Base-by-base conservation (phyloP, 1,140 invertebrate species). In the Drosophila pandora region DNA sequence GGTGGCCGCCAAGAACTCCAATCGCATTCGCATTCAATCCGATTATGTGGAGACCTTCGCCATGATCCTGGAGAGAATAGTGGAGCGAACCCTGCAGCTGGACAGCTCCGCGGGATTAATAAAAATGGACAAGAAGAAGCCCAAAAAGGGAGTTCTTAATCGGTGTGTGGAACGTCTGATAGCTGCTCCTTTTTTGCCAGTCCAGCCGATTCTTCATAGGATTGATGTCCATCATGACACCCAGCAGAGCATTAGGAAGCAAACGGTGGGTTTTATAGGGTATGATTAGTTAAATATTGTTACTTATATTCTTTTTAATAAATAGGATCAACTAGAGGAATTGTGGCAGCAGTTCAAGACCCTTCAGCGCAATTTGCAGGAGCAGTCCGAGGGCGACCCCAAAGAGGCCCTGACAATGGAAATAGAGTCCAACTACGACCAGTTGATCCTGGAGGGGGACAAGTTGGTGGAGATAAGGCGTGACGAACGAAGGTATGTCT, bases 391-490 rank as follows among this genome's bases (percentile, higher is more conserved):
- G 47, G 78, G 85, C 43, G 90, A 91, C 5, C 87, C 90, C 13
- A 91, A 90, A 49, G 90, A 91, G 54, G 54, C 83, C 2, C 64
- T 91, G 30, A 83, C 89, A 28, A 90, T 91, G 89, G 78, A 91
- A 79, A 91, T 91, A 17, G 90, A 91, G 60, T 76, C 88, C 32
- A 91, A 91, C 64, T 91, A 91, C 17, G 90, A 91, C 80, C 84
- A 91, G 32, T 56, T 91, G 17, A 90, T 91, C 68, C 48, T 83
- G 22, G 90, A 91, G 49, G 90, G 90, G 0, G 90, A 91, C 60
- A 91, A 91, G 25, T 41, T 91, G 47, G 78, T 91, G 30, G 88
- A 90, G 47, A 87, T 91, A 78, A 49, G 90, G 1, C 76, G 83
- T 1, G 68, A 77, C 23, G 90, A 91, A 65, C 73, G 71, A 10